Conservation (phyloP, 1,140 invertebrate genomes). For the Leucophenga varia region DNA sequence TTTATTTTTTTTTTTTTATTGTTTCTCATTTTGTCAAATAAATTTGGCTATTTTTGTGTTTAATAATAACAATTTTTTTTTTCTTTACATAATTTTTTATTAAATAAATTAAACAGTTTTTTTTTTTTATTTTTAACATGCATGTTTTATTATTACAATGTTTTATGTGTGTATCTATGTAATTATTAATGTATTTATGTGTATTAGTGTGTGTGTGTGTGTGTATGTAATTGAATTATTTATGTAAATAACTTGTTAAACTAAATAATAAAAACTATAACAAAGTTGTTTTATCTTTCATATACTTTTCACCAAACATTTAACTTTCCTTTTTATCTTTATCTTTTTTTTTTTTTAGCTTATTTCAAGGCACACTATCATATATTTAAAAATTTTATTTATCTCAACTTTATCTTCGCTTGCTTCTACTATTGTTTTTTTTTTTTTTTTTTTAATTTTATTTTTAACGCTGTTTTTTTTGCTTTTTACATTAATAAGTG, state of each 20-base stretch:
- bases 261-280: conserved; percentile 13
- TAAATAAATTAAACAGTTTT: too few species aligned
- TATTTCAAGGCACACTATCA: conserved; percentile 55
- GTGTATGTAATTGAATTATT: conserved; percentile 2
- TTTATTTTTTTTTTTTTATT: too few species aligned
- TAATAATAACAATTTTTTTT: too few species aligned
- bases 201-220: conserved; percentile 4
- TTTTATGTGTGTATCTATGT: too few species aligned
- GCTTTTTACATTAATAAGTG: conserved; percentile 6
- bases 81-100: too few species aligned
- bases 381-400: conserved; percentile 25
- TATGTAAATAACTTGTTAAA: neutral
- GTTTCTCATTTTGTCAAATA: too few species aligned
- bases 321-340: conserved; percentile 5
- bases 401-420: conserved; percentile 38
- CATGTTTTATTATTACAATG: too few species aligned
- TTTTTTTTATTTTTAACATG: too few species aligned
- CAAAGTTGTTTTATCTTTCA: too few species aligned
- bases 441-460: conserved; percentile 12
- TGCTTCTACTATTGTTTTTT: conserved; percentile 18
- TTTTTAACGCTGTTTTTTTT: conserved; percentile 2
- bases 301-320: too few species aligned
- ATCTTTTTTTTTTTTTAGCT: conserved; percentile 18
- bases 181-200: conserved; percentile 9
- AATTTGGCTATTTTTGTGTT: too few species aligned